Evolutionary conservation across 2,797 vertebrate species (phyloP).

Genomic region (Oreonectes daqikongensis): DNA sequence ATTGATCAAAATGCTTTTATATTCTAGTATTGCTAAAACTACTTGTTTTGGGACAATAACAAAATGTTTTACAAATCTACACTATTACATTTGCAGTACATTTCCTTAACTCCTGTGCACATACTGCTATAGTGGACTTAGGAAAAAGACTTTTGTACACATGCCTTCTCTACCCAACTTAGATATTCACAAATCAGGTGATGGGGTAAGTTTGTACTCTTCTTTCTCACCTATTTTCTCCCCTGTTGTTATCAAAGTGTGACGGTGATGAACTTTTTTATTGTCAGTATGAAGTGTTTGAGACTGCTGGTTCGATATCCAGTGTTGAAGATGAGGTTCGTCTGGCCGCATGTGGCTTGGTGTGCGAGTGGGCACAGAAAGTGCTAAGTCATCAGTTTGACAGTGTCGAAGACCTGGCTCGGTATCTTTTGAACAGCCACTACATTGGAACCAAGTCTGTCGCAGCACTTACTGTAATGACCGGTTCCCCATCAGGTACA

Average conservation of each 20-base stretch:
- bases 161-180: slow-evolving; percentile 95
- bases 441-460: slow-evolving; percentile 97
- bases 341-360: slow-evolving; percentile 92
- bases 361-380: slow-evolving; percentile 99
- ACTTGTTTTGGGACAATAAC: no score
- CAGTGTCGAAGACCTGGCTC: slow-evolving; percentile 91
- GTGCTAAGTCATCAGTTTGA: slow-evolving; percentile 97
- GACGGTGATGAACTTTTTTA: neutral
- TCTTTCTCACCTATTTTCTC: neutral
- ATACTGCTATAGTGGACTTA: slow-evolving; percentile 98
- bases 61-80: no score
- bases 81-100: no score
- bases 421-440: slow-evolving; percentile 97
- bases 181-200: slow-evolving; percentile 91
- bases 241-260: neutral
- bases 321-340: slow-evolving; percentile 90
- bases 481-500: slow-evolving; percentile 88
- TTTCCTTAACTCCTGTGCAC: slow-evolving; percentile 85
- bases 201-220: slow-evolving; percentile 79
- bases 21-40: no score
- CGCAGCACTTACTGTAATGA: slow-evolving; percentile 95
- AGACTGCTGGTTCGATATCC: slow-evolving; percentile 84
- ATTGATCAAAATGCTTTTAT: no score
- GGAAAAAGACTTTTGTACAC: slow-evolving; percentile 96
- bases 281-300: slow-evolving; percentile 85